Percentiles rank a stretch among this genome's conserved stretches.
phyloP scores from a whole-genome alignment of 2,888 invertebrate species.

The Parnassius smintheus region DNA sequence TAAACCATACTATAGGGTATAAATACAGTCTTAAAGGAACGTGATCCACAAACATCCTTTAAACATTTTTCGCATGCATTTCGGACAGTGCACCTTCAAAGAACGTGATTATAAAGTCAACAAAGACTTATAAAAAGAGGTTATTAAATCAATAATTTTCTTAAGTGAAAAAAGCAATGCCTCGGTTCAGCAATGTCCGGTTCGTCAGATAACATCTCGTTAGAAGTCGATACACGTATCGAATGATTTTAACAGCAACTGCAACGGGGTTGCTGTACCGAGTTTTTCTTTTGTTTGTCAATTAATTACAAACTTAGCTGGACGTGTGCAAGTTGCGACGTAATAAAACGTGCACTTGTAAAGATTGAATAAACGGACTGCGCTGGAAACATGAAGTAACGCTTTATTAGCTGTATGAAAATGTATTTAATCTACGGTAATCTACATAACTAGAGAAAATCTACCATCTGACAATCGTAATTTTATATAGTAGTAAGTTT shows the following conservation, averaged over 20 bases:
- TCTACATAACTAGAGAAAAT: too few species aligned
- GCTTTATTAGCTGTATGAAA: too few species aligned
- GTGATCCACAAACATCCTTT: neutral
- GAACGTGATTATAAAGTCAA: conserved; percentile 23
- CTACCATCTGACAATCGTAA: too few species aligned
- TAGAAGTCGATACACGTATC: conserved; percentile 25
- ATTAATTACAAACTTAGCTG: conserved; percentile 24
- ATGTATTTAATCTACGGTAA: too few species aligned
- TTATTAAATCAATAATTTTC: conserved; percentile 28
- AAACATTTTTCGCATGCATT: neutral
- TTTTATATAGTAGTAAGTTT: too few species aligned
- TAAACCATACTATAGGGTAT: too few species aligned
- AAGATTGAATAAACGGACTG: neutral
- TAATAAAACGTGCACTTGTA: conserved; percentile 2
- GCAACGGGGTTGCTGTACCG: conserved; percentile 5
- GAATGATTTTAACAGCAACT: conserved; percentile 21
- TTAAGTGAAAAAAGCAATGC: conserved; percentile 15
- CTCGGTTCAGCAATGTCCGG: conserved; percentile 21
- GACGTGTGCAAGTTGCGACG: conserved; percentile 15
- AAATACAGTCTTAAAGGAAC: neutral
- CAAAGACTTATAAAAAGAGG: conserved; percentile 19
- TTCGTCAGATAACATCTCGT: conserved; percentile 18
- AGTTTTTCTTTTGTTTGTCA: conserved; percentile 20
- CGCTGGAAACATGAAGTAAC: neutral
- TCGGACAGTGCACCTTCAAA: conserved; percentile 4